Base-by-base conservation (phyloP, 2,797 vertebrate species). In the Bryconaethiops microstoma region DNA sequence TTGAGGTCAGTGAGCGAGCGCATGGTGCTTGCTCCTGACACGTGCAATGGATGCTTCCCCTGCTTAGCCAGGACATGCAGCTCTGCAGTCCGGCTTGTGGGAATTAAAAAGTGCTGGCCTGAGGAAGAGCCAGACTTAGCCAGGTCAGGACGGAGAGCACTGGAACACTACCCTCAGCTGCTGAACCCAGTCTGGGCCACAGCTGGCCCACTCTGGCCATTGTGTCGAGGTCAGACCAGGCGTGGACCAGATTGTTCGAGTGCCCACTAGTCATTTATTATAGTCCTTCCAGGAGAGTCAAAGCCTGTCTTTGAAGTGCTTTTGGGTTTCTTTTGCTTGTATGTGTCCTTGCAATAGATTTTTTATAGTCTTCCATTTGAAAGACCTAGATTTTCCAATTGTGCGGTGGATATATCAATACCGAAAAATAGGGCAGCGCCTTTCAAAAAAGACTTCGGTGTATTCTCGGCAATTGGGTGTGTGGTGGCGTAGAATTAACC, bases 111-210 rank as follows among this genome's bases (percentile, higher is more conserved):
- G 88, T 90, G 91, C 90, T 91, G 91, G 91, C 92, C 86, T 86
- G 90, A 91, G 90, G 90, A 91, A 89, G 86, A 86, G 88, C 88
- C 86, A 88, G 85, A 91, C 89, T 90, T 40, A 79, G 88, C 74
- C 60, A 73, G 93, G 93, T 94, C 93, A 93, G 88, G 81, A 17
- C 64, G 85, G 90, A 86, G 79, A 91, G 90, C 89, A 89, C 84
- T 82, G 91, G 88, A 93, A 92, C 88, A 92, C 92, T 91, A 87
- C 90, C 92, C 94, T 94, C 92, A 92, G 92, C 93, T 92, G 89
- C 93, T 93, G 92, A 87, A 89, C 84, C 82, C 60, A 78, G 91
- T 90, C 88, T 87, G 87, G 87, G 90, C 90, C 91, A 88, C 89
- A 90, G 88, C 89, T 89, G 79, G 85, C 83, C 87, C 92, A 91